phyloP scores from a whole-genome alignment of 2,888 invertebrate species.

The Alitta virens region DNA sequence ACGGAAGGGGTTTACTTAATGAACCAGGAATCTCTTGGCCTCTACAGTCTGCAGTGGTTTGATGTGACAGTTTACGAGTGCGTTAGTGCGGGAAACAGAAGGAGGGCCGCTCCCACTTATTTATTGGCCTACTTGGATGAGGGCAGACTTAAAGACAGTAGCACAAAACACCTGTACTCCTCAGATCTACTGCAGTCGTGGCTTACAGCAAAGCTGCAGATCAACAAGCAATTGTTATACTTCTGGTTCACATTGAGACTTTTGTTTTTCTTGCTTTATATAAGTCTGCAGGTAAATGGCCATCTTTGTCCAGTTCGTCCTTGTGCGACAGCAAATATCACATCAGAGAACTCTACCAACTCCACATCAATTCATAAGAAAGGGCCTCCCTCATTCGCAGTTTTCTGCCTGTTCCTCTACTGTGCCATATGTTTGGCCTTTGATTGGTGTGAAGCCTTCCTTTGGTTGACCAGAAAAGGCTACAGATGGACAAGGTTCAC shows the following conservation, averaged over 20 bases:
- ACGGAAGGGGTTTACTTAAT: conserved; percentile 14
- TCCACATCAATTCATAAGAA: too few relatives aligned
- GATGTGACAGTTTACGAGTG: conserved; percentile 18
- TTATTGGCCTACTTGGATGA: not conserved
- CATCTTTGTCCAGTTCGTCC: too few relatives aligned
- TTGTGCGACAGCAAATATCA: too few relatives aligned
- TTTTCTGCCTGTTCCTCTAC: too few relatives aligned
- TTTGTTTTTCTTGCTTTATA: not conserved
- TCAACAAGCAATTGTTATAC: not conserved
- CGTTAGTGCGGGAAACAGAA: not conserved
- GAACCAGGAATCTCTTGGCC: conserved; percentile 1
- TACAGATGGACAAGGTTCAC: not conserved
- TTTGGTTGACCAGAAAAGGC: too few relatives aligned
- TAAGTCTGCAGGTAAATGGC: too few relatives aligned
- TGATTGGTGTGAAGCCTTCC: too few relatives aligned
- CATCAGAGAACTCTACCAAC: too few relatives aligned
- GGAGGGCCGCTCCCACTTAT: conserved; percentile 3
- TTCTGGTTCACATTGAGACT: conserved; percentile 12
- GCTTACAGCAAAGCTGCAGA: conserved; percentile 3
- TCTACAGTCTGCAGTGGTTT: conserved; percentile 10
- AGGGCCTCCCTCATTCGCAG: too few relatives aligned
- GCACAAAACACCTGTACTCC: not conserved
- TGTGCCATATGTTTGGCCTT: too few relatives aligned
- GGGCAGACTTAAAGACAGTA: not conserved
- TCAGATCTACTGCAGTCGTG: conserved; percentile 5